These are phyloP conservation scores for Acipenser ruthenus DNA, from an alignment of 2,797 vertebrate genomes.

Conservation along the genomic window DNA sequence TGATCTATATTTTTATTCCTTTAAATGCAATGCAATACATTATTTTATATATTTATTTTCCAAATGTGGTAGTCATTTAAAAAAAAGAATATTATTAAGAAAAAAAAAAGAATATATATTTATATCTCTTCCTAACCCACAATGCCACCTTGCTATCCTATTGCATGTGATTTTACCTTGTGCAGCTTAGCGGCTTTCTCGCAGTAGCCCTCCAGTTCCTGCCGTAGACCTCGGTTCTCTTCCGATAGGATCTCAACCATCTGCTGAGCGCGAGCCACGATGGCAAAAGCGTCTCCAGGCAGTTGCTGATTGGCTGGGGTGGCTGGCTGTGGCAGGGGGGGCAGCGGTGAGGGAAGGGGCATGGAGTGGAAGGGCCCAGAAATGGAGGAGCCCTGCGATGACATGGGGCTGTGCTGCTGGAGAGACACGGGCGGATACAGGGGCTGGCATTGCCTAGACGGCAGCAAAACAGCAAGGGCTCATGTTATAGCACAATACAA, in stretches of 20 bases:
- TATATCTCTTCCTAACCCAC: no score
- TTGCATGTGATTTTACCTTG: slow-evolving; percentile 47
- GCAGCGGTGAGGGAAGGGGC: slow-evolving; percentile 41
- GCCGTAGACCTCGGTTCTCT: slow-evolving; percentile 67
- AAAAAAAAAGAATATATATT: no score
- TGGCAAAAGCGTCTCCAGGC: slow-evolving; percentile 59
- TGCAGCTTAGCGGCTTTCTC: slow-evolving; percentile 70
- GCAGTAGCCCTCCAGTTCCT: slow-evolving; percentile 64
- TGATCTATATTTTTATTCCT: no score
- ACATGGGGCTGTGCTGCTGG: slow-evolving; percentile 63
- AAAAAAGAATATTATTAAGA: no score
- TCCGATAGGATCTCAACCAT: slow-evolving; percentile 72
- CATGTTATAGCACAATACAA: background rate
- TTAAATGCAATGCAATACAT: no score
- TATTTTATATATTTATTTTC: no score
- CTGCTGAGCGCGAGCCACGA: slow-evolving; percentile 69
- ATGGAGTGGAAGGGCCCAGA: slow-evolving; percentile 38
- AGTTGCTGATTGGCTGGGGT: slow-evolving; percentile 36
- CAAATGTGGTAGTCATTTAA: no score
- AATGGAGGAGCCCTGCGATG: slow-evolving; percentile 51
- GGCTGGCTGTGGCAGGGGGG: slow-evolving; percentile 30
- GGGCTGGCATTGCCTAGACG: slow-evolving; percentile 49
- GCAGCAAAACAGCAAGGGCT: background rate
- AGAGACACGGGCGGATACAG: slow-evolving; percentile 36
- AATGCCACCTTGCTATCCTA: no score